Base-by-base conservation (phyloP, 2,888 invertebrate genomes). In the Rhodophaea formosa region DNA sequence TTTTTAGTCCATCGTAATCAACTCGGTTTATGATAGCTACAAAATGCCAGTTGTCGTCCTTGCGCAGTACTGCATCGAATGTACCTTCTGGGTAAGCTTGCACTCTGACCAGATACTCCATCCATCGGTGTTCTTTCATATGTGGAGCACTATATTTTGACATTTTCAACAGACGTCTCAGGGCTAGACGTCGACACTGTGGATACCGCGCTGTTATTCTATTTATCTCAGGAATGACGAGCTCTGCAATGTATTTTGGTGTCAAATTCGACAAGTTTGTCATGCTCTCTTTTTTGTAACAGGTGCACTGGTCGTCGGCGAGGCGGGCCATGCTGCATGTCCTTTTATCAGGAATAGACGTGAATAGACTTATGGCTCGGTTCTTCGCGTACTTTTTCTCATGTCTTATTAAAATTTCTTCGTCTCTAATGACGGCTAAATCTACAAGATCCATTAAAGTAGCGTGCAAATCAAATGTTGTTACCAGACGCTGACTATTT, bases 231-330 rank as follows among this genome's bases (percentile, higher is more conserved):
- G 32, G 30, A 8, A 32, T 15, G 0, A 49, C 32, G 10, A 32
- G 30, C 2, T 49, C 30, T 32, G 32, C 14, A 8, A n/a, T n/a
- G 15, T 49, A 30, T 32, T 12, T 8, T 8, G 49, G 32, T 49
- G 49, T 49, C 5, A 49, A 32, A 10, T 32, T 32, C 2, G 14
- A 15, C 14, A 49, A 15, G 15, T 32, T 10, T 15, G 10, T 32
- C 3, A 53, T 8, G 58, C 92, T 87, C 43, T 84, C 80, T 32
- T 63, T 60, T 92, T 89, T 73, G 94, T 94, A 94, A 67, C 97
- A 97, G 35, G 95, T 95, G 81, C 97, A 97, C 94, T 95, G 97
- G 74, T 96, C 94, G 10, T 93, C 92, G 0, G 93, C 92, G 49
- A 97, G 95, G 0, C 89, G 93, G 0, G 97, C 96, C 62, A 92